Evolutionary conservation across 2,797 vertebrate species (phyloP).

Genomic region (Bufotes viridis): DNA sequence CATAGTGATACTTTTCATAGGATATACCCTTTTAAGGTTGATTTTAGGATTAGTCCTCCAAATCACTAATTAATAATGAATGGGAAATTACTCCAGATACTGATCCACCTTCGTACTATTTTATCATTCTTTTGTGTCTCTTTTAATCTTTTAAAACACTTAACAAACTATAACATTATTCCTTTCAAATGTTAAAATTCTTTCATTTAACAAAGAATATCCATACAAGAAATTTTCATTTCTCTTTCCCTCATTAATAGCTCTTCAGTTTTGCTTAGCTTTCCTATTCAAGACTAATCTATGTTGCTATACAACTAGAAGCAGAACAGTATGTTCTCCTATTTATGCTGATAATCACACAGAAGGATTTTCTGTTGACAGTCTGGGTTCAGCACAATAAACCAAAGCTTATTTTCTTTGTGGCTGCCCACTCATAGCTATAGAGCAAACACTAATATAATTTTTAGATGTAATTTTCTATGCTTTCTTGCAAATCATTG

Average conservation of each 20-base stretch:
- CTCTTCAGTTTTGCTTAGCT: constrained; percentile 24
- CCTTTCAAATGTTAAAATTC: neutral
- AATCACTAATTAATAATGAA: too few relatives aligned
- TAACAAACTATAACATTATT: neutral
- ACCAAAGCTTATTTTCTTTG: constrained; percentile 30
- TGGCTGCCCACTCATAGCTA: constrained; percentile 30
- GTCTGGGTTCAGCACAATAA: constrained; percentile 5
- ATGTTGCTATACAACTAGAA: constrained; percentile 17
- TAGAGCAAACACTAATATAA: constrained; percentile 29
- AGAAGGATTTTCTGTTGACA: neutral
- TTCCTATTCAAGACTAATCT: constrained; percentile 27
- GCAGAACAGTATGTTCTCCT: constrained; percentile 49
- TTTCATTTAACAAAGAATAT: neutral
- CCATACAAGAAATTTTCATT: neutral
- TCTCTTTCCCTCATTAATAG: constrained; percentile 25
- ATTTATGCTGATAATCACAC: constrained; percentile 33
- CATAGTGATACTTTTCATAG: too few relatives aligned
- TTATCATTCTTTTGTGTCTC: neutral
- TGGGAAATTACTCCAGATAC: too few relatives aligned
- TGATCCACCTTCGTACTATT: neutral
- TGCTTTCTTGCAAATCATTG: constrained; percentile 14
- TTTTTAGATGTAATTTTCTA: constrained; percentile 33
- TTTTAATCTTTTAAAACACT: neutral
- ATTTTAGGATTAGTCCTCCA: too few relatives aligned
- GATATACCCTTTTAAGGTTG: too few relatives aligned